Base-by-base conservation (phyloP, 2,888 invertebrate genomes). In the Molorchus minor region DNA sequence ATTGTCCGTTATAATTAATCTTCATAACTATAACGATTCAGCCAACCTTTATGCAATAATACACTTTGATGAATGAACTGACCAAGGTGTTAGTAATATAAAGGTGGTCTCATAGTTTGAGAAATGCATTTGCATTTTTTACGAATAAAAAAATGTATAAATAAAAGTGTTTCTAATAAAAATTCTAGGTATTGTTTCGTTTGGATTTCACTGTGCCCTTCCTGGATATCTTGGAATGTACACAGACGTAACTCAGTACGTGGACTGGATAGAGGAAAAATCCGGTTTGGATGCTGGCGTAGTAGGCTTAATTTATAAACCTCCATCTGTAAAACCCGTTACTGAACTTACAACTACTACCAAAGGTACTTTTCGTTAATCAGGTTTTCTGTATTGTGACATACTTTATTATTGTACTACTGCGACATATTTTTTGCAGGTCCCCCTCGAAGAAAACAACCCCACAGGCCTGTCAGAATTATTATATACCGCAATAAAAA, bases 121-220 rank as follows among this genome's bases (percentile, higher is more conserved):
- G n/a, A n/a, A n/a, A n/a, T n/a, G n/a, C n/a, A n/a, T n/a, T n/a
- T n/a, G n/a, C n/a, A n/a, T n/a, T n/a, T n/a, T n/a, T n/a, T n/a
- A n/a, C 8, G 29, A 29, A 29, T 29, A 8, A 29, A 29, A 29
- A 7, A 7, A 29, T 29, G 5, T 7, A 8, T 8, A 29, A 7
- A 5, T 8, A 8, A 8, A 29, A 29, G 1, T 20, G 13, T 41
- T 2, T 12, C 20, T 41, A 7, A n/a, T 12, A 41, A 72, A n/a
- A n/a, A n/a, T n/a, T n/a, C n/a, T n/a, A 88, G 88, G 88, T 45
- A 75, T 88, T 8, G 86, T 88, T 0, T 88, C 88, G 0, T 88
- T 87, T 85, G 88, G 88, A 12, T 86, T 86, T 58, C 86, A 86
- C 55, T 88, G 88, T 73, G 88, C 87, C 8, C 79, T 84, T 68